Evolutionary conservation across 1,140 invertebrate species (phyloP), one percentile per base, ranked within the genome.

Genomic region (Drosophila seguyi): DNA sequence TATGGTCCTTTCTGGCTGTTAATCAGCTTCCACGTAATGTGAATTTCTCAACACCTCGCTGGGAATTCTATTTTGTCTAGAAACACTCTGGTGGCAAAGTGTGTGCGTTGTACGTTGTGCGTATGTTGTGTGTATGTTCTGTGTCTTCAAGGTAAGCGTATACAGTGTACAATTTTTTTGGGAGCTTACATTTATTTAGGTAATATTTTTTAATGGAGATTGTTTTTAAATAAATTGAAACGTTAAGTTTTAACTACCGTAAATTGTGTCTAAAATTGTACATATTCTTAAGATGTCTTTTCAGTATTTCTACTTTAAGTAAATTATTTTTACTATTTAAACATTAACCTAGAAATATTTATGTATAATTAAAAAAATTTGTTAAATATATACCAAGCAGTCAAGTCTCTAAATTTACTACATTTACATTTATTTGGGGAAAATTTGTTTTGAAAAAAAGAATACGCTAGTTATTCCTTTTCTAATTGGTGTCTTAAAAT

Each of bases 11-110:
- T 72, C 29, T 25, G 47, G 52, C 38, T 67, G 41, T 68, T 75
- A 67, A 80, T 80, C 41, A 80, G 76, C 48, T 80, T 50, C 57
- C 76, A 65, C 42, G 60, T 61, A 59, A 61, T 74, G 71, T 31
- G 69, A 47, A 66, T 84, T 66, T 75, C 27, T 31, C 53, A 47
- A 47, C 57, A 59, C 53, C 6, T 25, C 20, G 57, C 25, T 57
- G 66, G 47, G 45, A 29, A 42, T 59, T 78, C 38, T 58, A 36
- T 45, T 48, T 57, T 5, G 41, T 20, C 62, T 57, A 42, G 42
- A 45, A 41, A 31, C n/a, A 50, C 47, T 50, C 10, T 13, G n/a
- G 27, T 27, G 16, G 1, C 45, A 27, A 5, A 11, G 16, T 13
- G 25, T 27, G 22, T 48, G 8, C 27, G 16, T 3, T 31, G 29